phyloP scores from a whole-genome alignment of 2,113 vertebrate species.

The Polyodon spathula region DNA sequence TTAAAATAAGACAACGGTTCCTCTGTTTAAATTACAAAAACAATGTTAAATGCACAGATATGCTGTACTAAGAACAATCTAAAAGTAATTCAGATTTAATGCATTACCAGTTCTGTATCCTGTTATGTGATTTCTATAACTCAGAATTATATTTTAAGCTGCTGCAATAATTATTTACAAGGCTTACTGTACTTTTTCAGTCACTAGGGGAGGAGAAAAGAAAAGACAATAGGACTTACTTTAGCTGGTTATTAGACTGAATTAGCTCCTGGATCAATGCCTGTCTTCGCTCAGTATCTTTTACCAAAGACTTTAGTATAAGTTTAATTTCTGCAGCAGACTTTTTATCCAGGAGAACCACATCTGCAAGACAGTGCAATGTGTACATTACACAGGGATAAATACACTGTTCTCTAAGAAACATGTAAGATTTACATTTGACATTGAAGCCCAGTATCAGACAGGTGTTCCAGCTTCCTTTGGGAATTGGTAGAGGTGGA shows the following conservation, averaged over 20 bases:
- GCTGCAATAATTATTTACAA: too few relatives aligned
- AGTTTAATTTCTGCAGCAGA: conserved; percentile 57
- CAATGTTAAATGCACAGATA: background rate
- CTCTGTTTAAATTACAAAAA: background rate
- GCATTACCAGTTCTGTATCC: background rate
- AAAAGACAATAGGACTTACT: conserved; percentile 46
- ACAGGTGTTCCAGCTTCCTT: background rate
- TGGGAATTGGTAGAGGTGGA: background rate
- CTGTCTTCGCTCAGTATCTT: conserved; percentile 66
- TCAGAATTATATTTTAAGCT: too few relatives aligned
- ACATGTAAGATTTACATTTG: background rate
- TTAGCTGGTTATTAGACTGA: conserved; percentile 65
- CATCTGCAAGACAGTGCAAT: conserved; percentile 40
- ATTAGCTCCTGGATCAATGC: conserved; percentile 70
- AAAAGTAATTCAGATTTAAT: background rate
- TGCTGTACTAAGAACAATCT: background rate
- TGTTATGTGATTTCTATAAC: background rate
- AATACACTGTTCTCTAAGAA: background rate
- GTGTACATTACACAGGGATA: background rate
- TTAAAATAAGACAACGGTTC: background rate
- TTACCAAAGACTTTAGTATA: conserved; percentile 62
- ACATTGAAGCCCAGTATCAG: background rate
- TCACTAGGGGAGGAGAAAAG: background rate
- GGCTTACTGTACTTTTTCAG: background rate
- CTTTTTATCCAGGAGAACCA: conserved; percentile 63